Evolutionary conservation across 2,888 invertebrate species (phyloP), one percentile per base, ranked within the genome.

Genomic region (Thalpophila matura): DNA sequence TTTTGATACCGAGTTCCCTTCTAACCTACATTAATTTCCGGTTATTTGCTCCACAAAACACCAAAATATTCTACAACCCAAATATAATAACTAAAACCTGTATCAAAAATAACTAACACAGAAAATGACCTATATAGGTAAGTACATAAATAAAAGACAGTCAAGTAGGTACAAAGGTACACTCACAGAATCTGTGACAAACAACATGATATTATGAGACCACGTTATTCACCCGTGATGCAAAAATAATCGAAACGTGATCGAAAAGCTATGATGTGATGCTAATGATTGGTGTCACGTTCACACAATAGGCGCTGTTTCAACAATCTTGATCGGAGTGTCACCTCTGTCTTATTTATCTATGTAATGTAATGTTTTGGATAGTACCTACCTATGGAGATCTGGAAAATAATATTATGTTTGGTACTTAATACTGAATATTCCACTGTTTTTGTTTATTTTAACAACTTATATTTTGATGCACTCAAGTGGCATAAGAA

Each of bases 251-350:
- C 62, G 45, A 70, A 69, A 77, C 70, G 80, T 77, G 69, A 68
- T 64, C 57, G 55, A 66, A 80, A 64, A 74, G 33, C 55, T 70
- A 50, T 57, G 56, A 62, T 74, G 49, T 59, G 51, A 77, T 74
- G 66, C 63, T 69, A 75, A 81, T 79, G 51, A 63, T 61, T 51
- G 47, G 50, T 56, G 74, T 77, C 82, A 84, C 80, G 77, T 75
- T 64, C 57, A 50, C 31, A 67, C 74, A 68, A 77, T 76, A 80
- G 77, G 76, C 76, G 83, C 77, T 77, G 62, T 53, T 35, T 46
- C 29, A 55, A 67, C 67, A 66, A 74, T 83, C 69, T 76, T 79
- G 71, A 79, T 79, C 73, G 22, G 51, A 55, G 56, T 67, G 63
- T 58, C 59, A 45, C 64, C 54, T 82, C 79, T 76, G 65, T 59